These are phyloP conservation scores for Maconellicoccus hirsutus DNA, from an alignment of 1,140 invertebrate genomes.

Conservation along the genomic window DNA sequence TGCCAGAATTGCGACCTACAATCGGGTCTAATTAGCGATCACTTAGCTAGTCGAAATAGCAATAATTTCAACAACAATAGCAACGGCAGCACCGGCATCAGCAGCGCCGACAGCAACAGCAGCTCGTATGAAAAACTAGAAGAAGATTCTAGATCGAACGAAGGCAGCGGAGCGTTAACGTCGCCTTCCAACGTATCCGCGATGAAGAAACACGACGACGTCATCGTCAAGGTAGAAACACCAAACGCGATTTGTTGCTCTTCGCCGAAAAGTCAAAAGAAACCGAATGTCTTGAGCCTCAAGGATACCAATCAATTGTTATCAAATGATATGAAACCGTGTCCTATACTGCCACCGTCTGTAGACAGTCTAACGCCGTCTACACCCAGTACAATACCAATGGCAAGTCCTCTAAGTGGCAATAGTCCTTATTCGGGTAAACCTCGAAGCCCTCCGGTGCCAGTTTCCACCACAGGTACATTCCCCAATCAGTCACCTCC, in stretches of 20 bases:
- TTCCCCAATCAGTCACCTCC: constrained; percentile 30
- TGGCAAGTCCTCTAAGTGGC: constrained; percentile 23
- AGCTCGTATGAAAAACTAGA: constrained; percentile 61
- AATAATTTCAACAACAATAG: constrained; percentile 58
- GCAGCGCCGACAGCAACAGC: constrained; percentile 36
- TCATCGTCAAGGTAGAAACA: constrained; percentile 30
- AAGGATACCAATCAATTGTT: constrained; percentile 27
- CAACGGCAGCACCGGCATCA: constrained; percentile 52
- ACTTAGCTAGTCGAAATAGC: constrained; percentile 43
- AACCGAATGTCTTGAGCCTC: constrained; percentile 23
- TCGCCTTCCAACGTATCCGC: constrained; percentile 32
- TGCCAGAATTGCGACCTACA: constrained; percentile 80
- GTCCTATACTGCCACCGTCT: constrained; percentile 37
- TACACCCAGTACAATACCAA: constrained; percentile 45
- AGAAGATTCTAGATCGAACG: constrained; percentile 58
- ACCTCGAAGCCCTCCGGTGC: constrained; percentile 29
- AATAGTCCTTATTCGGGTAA: constrained; percentile 44
- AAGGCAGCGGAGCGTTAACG: constrained; percentile 43
- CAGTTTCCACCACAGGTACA: constrained; percentile 23
- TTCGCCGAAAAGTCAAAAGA: constrained; percentile 25
- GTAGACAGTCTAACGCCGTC: constrained; percentile 50
- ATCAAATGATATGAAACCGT: constrained; percentile 24
- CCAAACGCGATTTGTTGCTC: constrained; percentile 24
- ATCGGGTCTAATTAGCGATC: constrained; percentile 40
- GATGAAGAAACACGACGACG: constrained; percentile 23